Evolutionary conservation across 2,113 vertebrate genomes (phyloP).

Genomic region (Columba livia): DNA sequence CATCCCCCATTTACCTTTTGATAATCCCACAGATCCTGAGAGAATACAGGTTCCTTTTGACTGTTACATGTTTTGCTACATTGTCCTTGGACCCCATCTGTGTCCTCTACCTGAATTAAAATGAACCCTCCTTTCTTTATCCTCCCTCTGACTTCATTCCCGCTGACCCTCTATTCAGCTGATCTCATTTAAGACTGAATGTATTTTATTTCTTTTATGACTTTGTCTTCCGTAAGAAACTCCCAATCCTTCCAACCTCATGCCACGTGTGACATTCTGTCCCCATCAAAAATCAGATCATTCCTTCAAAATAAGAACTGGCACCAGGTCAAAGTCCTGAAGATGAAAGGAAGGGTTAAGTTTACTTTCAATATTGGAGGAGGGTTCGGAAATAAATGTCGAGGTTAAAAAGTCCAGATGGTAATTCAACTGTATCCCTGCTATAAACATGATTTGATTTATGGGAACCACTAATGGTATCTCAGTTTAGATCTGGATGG

Average conservation of each 20-base stretch:
- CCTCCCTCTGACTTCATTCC: constrained; percentile 37
- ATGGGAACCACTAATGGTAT: constrained; percentile 85
- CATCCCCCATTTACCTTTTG: background rate
- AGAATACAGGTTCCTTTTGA: background rate
- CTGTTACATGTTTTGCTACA: constrained; percentile 21
- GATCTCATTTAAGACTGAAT: constrained; percentile 55
- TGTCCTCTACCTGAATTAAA: constrained; percentile 34
- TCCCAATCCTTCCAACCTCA: constrained; percentile 30
- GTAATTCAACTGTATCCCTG: constrained; percentile 84
- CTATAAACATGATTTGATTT: constrained; percentile 87
- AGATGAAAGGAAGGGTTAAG: constrained; percentile 84
- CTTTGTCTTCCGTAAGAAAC: constrained; percentile 53
- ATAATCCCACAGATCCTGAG: background rate
- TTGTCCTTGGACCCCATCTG: constrained; percentile 31
- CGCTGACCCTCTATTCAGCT: constrained; percentile 50
- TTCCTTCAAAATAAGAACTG: constrained; percentile 68
- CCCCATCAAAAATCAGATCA: constrained; percentile 67
- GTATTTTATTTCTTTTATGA: constrained; percentile 70
- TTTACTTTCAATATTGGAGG: constrained; percentile 78
- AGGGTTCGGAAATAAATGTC: constrained; percentile 83
- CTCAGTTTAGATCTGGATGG: constrained; percentile 81
- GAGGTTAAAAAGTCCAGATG: constrained; percentile 89
- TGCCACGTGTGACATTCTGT: constrained; percentile 60
- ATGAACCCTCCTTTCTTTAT: constrained; percentile 9
- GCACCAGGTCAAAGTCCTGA: constrained; percentile 59